Base-by-base conservation (phyloP, 2,888 invertebrate genomes). In the Conistra vaccinii region DNA sequence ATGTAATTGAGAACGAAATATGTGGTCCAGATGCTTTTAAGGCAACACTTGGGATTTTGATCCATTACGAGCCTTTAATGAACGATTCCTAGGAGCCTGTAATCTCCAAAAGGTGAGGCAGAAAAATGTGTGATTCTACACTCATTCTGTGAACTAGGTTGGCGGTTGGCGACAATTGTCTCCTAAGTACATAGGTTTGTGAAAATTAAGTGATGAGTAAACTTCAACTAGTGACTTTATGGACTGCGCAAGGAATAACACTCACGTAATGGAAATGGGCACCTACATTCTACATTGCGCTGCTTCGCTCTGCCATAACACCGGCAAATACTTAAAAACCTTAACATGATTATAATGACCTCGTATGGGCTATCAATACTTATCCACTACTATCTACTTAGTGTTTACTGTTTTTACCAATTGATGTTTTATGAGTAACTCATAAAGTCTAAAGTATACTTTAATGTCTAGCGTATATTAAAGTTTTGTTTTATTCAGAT, bases 1-100 rank as follows among this genome's bases (percentile, higher is more conserved):
- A 88, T 86, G 76, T 81, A 78, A 81, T 79, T 70, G 76, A 79
- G 81, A 80, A 77, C 69, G 57, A 62, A 76, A 71, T 72, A 75
- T 68, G 67, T 70, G 55, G 78, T 62, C 61, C 57, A 66, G 57
- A 62, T 70, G 66, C 70, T 68, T 75, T 68, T 73, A 73, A 57
- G 57, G 60, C 35, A 66, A 29, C 29, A 66, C 20, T 73, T 71
- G 58, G 53, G 26, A 51, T 70, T 73, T 58, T 81, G 69, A 55
- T 71, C 14, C 55, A 67, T 65, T 69, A 48, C 70, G 14, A 60
- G 26, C 62, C 57, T 62, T 77, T 55, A 67, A 69, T 72, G 51
- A 48, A 2, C 5, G 48, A 42, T 72, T 58, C 14, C 12, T 78
- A 66, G 42, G n/a, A 67, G 42, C 3, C 17, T 26, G 23, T 32